Conservation (phyloP, 2,797 vertebrate species). For the Falco cherrug region DNA sequence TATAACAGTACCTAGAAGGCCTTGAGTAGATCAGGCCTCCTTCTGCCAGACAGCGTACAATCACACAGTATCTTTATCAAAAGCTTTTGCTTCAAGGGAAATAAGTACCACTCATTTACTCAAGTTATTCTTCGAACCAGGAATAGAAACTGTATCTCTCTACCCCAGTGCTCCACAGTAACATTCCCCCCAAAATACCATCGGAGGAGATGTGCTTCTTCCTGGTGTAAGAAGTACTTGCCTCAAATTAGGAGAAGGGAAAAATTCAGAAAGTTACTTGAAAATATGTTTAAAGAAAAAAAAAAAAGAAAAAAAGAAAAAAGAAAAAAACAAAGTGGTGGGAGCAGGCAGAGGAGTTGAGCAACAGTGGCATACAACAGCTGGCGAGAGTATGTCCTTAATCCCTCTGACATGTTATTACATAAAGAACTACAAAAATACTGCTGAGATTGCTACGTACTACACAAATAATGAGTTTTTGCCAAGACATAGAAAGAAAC, state of each 20-base stretch:
- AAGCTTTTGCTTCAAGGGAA: background rate
- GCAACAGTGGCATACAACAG: background rate
- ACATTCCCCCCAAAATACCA: background rate
- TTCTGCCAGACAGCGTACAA: background rate
- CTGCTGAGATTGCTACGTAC: background rate
- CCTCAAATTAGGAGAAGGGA: background rate
- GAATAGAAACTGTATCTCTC: background rate
- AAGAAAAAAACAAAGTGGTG: too few relatives aligned
- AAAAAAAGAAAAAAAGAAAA: background rate
- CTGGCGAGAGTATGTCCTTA: background rate
- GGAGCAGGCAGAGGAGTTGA: background rate
- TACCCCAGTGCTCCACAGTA: background rate
- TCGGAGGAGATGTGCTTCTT: background rate
- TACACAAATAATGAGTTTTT: background rate
- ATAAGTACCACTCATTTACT: background rate
- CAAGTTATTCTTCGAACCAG: background rate
- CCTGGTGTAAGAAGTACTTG: fast-evolving
- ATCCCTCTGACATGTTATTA: background rate
- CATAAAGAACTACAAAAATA: background rate
- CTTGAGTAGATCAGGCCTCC: background rate
- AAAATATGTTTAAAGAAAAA: background rate
- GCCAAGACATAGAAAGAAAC: background rate
- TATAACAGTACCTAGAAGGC: background rate
- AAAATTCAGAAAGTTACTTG: background rate
- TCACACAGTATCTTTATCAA: background rate